Base-by-base conservation (phyloP, 2,113 vertebrate species). In the Phycodurus eques region DNA sequence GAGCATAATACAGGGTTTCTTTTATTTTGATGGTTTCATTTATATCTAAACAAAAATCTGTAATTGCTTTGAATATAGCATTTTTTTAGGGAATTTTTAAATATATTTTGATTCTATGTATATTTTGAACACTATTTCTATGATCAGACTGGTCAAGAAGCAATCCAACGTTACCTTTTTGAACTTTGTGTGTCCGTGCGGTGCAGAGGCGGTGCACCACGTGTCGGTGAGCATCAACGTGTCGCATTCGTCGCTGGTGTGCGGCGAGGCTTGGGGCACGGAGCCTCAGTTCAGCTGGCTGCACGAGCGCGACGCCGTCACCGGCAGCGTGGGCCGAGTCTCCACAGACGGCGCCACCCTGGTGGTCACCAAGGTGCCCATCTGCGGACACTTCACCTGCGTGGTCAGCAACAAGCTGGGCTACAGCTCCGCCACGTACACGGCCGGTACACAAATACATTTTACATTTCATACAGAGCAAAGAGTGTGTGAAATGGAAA, bases 311-410 rank as follows among this genome's bases (percentile, higher is more conserved):
- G 83, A 3, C 0, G 54, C 75, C 63, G 43, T 93, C 71, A 85
- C 80, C 0, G 33, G 75, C 7, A 57, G 61, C 0, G 81, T 91
- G 80, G 93, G 92, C 0, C 78, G 0, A 0, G 77, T 91, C 59
- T 93, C 91, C 17, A 39, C 65, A 0, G 89, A 93, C n/a, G 90
- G 92, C 20, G 78, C 73, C 0, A 81, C 73, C 0, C 65, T 94
- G 70, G 15, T 70, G n/a, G 82, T 93, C 67, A 85, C 84, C 63
- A 71, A 65, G 63, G 60, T 9, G 0, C 84, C 89, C 0, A 51
- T 90, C 35, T 94, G 93, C 33, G 93, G 92, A 43, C 88, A 88
- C 78, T 94, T 92, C 85, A 93, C 91, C 80, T 94, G 93, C 76
- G 49, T 86, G 51, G 92, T 93, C 66, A 88, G 87, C 72, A 94